Percentiles rank a stretch among this genome's conserved stretches.
phyloP scores from a whole-genome alignment of 1,140 invertebrate species.

The Drosophila malerkotliana region DNA sequence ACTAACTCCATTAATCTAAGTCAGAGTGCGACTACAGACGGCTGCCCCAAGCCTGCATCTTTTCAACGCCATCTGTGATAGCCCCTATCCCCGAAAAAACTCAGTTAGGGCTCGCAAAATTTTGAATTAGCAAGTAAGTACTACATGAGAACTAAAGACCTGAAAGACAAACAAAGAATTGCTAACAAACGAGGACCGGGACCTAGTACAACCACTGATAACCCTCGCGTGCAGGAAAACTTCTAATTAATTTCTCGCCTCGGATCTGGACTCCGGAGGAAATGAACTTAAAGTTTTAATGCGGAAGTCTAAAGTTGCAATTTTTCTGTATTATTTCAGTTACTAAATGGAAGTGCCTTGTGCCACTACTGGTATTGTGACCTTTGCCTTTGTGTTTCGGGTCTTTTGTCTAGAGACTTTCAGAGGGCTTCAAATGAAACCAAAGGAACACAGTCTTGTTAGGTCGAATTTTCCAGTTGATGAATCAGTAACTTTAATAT shows the following conservation, averaged over 20 bases:
- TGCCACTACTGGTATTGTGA: neutral
- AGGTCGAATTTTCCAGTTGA: neutral
- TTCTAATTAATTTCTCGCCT: slow-evolving; percentile 76
- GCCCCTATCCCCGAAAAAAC: too few species aligned
- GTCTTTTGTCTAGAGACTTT: neutral
- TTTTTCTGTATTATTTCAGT: slow-evolving; percentile 47
- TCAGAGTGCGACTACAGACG: neutral
- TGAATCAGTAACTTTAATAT: too few species aligned
- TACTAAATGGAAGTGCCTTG: slow-evolving; percentile 5
- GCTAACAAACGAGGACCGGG: slow-evolving; percentile 8
- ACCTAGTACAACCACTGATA: slow-evolving; percentile 36
- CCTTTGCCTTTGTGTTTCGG: slow-evolving; percentile 9
- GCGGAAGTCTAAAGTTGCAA: slow-evolving; percentile 65
- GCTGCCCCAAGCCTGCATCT: neutral
- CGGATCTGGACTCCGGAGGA: slow-evolving; percentile 51
- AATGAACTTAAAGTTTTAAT: slow-evolving; percentile 77
- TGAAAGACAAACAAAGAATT: slow-evolving; percentile 33
- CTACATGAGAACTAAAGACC: neutral
- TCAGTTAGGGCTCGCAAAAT: slow-evolving; percentile 3
- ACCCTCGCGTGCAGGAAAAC: slow-evolving; percentile 55
- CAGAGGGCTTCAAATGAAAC: neutral
- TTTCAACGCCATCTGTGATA: neutral
- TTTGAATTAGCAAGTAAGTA: slow-evolving; percentile 15
- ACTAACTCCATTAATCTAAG: neutral
- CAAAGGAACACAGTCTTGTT: neutral